Percentiles rank a stretch among this genome's conserved stretches.
phyloP scores from a whole-genome alignment of 2,797 vertebrate genomes.

The Pteronotus mesoamericanus region DNA sequence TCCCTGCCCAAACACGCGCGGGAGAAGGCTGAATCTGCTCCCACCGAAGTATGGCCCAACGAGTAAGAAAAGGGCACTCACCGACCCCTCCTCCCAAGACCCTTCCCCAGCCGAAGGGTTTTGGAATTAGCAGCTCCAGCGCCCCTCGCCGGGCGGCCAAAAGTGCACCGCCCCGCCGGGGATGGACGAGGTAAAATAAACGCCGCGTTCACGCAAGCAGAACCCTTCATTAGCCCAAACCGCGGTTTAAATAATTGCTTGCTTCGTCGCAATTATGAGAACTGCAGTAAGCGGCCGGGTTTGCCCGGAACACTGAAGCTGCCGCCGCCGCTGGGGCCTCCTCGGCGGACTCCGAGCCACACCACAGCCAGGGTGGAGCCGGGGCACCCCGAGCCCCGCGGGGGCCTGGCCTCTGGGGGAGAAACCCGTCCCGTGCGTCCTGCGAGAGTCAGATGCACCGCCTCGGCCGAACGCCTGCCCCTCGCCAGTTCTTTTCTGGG shows the following conservation, averaged over 20 bases:
- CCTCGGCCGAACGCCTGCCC: conserved; percentile 23
- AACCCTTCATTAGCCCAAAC: conserved; percentile 8
- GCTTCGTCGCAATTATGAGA: background rate
- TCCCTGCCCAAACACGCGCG: accelerated
- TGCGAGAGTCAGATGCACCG: background rate
- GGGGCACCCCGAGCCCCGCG: background rate
- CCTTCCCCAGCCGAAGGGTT: background rate
- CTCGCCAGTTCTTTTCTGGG: background rate
- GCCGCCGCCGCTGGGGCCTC: background rate
- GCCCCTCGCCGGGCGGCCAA: accelerated
- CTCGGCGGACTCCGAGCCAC: background rate
- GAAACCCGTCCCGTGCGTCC: background rate
- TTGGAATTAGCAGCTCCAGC: background rate
- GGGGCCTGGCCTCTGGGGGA: background rate
- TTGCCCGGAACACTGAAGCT: background rate
- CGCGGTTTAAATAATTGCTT: background rate
- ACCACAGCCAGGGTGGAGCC: background rate
- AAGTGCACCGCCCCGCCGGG: background rate
- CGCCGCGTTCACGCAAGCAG: background rate
- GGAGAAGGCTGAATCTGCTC: background rate
- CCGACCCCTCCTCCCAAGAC: background rate
- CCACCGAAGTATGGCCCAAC: background rate
- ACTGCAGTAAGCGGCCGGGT: background rate
- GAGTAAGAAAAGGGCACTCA: background rate
- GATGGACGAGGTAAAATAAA: background rate